Base-by-base conservation (phyloP, 1,140 invertebrate species). In the Pseudomyrmex pallidus region DNA sequence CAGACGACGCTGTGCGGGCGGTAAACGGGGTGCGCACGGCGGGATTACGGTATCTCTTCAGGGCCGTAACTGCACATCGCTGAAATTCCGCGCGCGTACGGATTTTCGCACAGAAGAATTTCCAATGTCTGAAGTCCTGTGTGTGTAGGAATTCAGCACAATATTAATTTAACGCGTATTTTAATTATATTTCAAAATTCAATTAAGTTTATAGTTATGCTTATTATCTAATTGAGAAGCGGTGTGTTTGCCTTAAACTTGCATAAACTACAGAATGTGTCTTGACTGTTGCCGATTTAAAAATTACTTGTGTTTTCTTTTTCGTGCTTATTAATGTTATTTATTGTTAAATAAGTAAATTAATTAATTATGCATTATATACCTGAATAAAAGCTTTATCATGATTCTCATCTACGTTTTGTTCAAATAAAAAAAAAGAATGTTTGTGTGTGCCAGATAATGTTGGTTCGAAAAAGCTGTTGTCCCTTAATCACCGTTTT, bases 1-100 rank as follows among this genome's bases (percentile, higher is more conserved):
- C 48, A 59, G 54, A 63, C 68, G 50, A n/a, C 52, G 73, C 56
- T 62, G 10, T 57, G 8, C 4, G 17, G 52, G 54, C 56, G 80
- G 44, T 35, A 17, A 52, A 50, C 68, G 76, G 76, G 66, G 73
- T 73, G 54, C 13, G 63, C 48, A 12, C 25, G 50, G 25, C 56
- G 70, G 48, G 48, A 13, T 62, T 74, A 63, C 72, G 59, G 80
- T 86, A 44, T 87, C 66, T 25, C 52, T 68, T 20, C 73, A 76
- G 72, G 72, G 25, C 52, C 72, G 80, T 82, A 77, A 54, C 61
- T 35, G 35, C 35, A 35, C 35, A 35, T 0, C 35, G 35, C 35
- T 7, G 74, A 70, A 87, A 62, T 61, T 17, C 20, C 70, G 67
- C 22, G 63, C 67, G 62, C 74, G 22, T 61, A 8, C 35, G 5